Conservation (phyloP, 2,797 vertebrate genomes). For the Tangara arthus region DNA sequence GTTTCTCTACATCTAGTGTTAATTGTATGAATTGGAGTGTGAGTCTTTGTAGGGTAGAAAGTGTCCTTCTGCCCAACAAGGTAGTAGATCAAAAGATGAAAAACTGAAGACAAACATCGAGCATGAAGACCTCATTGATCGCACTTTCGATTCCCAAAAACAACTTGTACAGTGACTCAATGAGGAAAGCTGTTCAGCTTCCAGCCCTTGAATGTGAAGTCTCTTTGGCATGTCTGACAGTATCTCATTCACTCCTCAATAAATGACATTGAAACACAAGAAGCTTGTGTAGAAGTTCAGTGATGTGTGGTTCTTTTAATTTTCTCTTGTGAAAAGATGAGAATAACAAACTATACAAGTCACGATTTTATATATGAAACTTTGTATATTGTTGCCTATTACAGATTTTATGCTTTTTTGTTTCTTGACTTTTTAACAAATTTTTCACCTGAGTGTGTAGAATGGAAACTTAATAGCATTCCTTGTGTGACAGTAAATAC, state of each 20-base stretch:
- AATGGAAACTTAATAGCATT: conserved; percentile 18
- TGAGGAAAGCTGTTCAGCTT: conserved; percentile 73
- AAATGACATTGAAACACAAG: conserved; percentile 79
- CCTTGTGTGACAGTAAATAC: conserved; percentile 30
- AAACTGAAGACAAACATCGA: conserved; percentile 61
- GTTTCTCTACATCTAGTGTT: conserved; percentile 77
- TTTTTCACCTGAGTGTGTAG: conserved; percentile 28
- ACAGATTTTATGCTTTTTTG: conserved; percentile 33
- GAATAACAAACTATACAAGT: conserved; percentile 36
- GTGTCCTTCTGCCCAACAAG: conserved; percentile 67
- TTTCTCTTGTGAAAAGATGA: conserved; percentile 54
- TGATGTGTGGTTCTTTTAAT: conserved; percentile 75
- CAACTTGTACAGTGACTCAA: conserved; percentile 66
- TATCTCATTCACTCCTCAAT: conserved; percentile 81
- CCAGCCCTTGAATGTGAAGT: conserved; percentile 82
- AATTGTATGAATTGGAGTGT: conserved; percentile 72
- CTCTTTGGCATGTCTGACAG: conserved; percentile 80
- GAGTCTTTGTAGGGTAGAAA: conserved; percentile 70
- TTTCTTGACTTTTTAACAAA: conserved; percentile 32
- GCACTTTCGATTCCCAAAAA: conserved; percentile 61
- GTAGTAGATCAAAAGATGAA: conserved; percentile 67
- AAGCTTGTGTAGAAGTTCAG: conserved; percentile 72
- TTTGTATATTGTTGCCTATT: conserved; percentile 45
- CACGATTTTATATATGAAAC: conserved; percentile 25
- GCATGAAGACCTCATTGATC: conserved; percentile 73